Percentiles rank a stretch among this genome's conserved stretches.
These are phyloP conservation scores for Chroicocephalus ridibundus DNA, from an alignment of 2,113 vertebrate species.

Conservation along the genomic window DNA sequence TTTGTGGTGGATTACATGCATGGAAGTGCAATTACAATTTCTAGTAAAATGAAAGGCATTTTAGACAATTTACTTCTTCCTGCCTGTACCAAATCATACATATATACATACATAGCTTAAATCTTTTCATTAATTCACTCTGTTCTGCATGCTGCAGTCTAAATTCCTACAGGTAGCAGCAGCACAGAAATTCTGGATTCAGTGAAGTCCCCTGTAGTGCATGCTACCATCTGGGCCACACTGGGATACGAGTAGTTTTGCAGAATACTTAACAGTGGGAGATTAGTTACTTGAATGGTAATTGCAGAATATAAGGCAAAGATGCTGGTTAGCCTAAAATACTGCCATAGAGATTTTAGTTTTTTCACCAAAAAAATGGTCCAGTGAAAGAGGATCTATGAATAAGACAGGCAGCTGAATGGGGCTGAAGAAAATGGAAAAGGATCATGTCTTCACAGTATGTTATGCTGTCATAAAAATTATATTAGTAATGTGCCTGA, in stretches of 20 bases:
- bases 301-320: not conserved
- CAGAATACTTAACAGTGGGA: not conserved
- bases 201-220: not conserved
- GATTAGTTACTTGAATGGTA: not conserved
- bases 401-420: not conserved
- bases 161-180: not conserved
- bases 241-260: not conserved
- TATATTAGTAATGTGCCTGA: constrained; percentile 54
- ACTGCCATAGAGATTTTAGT: not conserved
- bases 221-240: not conserved
- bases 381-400: not conserved
- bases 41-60: not conserved
- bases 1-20: not conserved
- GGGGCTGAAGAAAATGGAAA: not conserved
- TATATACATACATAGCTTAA: not conserved
- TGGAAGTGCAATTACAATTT: not conserved
- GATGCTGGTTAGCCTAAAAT: not conserved
- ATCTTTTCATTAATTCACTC: not conserved
- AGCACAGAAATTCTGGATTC: not conserved
- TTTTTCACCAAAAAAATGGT: not conserved
- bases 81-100: not conserved
- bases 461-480: constrained; percentile 51
- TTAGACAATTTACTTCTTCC: not conserved
- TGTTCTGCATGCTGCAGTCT: not conserved
- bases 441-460: constrained; percentile 35